Evolutionary conservation across 2,888 invertebrate species (phyloP), one percentile per base, ranked within the genome.

Genomic region (Aethes cnicana): DNA sequence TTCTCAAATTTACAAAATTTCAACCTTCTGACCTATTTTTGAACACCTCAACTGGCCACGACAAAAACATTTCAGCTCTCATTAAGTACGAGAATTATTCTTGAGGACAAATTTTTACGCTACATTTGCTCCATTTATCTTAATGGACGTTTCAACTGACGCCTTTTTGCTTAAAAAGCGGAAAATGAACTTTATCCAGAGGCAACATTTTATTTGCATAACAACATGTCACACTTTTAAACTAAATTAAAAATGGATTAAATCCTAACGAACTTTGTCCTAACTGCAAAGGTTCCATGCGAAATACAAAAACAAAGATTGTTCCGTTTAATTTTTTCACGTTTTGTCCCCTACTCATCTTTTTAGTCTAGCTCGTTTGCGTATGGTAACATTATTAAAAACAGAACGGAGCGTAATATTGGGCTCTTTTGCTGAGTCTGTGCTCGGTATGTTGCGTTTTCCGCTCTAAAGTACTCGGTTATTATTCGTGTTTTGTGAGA

Each of bases 381-480:
- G 47, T 60, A 59, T 62, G 59, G 67, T 63, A 70, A 72, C 67
- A 72, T 72, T 69, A 72, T 68, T 72, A 69, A 72, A 72, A 66
- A 55, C 41, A 30, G 44, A 48, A 44, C 48, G 46, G 43, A 53
- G 46, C 55, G 53, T 49, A 46, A 53, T 53, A 53, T 56, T 56
- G 46, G 53, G 56, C 53, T 53, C 49, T 53, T 53, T 55, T 44
- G 42, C 49, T 43, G 46, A 49, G 55, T 48, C 53, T 53, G 52
- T 54, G 53, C 47, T 47, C 54, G 30, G 39, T 39, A 47, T 56
- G 47, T 53, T 56, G 32, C 53, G 42, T 54, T 54, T 57, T 53
- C 41, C 55, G 42, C 52, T 42, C 26, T 42, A 36, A 33, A 54
- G 48, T 35, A 43, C 37, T 33, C 52, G 21, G 54, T 56, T 54